Conservation (phyloP, 2,797 vertebrate species). For the Artibeus jamaicensis region DNA sequence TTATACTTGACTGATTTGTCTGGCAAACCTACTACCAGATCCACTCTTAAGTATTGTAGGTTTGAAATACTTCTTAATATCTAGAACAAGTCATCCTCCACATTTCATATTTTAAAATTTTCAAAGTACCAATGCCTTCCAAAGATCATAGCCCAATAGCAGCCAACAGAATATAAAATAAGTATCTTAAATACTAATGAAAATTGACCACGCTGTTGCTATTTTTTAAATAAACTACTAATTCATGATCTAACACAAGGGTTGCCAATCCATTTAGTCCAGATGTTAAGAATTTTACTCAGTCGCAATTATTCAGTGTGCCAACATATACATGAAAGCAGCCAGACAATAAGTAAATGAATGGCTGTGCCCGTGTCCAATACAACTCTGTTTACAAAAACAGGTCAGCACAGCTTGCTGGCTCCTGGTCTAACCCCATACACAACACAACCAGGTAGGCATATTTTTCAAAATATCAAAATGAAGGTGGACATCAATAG, state of each 20-base stretch:
- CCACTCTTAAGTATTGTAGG: neutral
- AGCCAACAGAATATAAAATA: neutral
- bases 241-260: neutral
- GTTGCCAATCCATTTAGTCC: neutral
- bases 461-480: neutral
- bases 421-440: neutral
- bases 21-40: neutral
- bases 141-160: neutral
- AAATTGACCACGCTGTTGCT: neutral
- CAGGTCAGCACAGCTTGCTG: neutral
- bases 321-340: neutral
- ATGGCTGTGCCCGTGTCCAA: neutral
- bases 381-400: neutral
- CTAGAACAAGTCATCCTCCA: neutral
- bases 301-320: neutral
- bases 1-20: neutral
- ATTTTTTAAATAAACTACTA: slow-evolving; percentile 16
- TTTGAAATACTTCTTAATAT: slow-evolving; percentile 2
- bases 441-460: neutral
- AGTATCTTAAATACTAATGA: slow-evolving; percentile 3
- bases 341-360: neutral
- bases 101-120: slow-evolving; percentile 45
- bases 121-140: neutral
- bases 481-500: neutral
- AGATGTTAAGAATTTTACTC: neutral